Evolutionary conservation across 2,113 vertebrate species (phyloP).

Genomic region (Emydocephalus ijimae): DNA sequence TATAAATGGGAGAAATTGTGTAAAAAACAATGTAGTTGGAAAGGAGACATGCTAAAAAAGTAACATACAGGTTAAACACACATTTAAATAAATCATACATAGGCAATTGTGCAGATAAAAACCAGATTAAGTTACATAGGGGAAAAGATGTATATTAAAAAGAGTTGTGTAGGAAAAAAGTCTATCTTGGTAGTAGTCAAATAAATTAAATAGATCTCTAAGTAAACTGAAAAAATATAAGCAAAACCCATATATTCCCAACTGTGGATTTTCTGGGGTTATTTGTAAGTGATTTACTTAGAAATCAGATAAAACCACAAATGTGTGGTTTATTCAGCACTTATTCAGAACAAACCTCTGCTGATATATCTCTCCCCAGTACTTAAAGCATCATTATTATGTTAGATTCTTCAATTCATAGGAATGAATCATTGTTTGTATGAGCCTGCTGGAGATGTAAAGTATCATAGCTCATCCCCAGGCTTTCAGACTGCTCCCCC

Average conservation of each 20-base stretch:
- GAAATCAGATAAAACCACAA: background rate
- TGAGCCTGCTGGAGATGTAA: background rate
- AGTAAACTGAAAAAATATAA: background rate
- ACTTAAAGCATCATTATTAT: background rate
- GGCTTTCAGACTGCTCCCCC: background rate
- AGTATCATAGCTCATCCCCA: background rate
- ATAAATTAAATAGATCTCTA: background rate
- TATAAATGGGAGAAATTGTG: background rate
- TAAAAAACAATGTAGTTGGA: background rate
- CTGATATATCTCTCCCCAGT: background rate
- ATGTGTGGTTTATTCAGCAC: background rate
- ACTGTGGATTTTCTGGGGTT: background rate
- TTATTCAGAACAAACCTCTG: background rate
- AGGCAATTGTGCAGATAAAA: background rate
- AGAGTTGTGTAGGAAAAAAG: background rate
- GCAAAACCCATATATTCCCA: background rate
- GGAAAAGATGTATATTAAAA: background rate
- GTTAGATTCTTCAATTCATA: background rate
- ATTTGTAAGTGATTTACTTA: background rate
- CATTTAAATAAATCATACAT: background rate
- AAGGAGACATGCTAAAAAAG: background rate
- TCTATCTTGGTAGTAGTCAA: background rate
- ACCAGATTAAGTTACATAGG: background rate
- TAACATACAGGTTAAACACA: background rate
- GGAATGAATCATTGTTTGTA: background rate